Conservation (phyloP, 92 coral and sea anemone genomes). For the Epizoanthus scotinus region DNA sequence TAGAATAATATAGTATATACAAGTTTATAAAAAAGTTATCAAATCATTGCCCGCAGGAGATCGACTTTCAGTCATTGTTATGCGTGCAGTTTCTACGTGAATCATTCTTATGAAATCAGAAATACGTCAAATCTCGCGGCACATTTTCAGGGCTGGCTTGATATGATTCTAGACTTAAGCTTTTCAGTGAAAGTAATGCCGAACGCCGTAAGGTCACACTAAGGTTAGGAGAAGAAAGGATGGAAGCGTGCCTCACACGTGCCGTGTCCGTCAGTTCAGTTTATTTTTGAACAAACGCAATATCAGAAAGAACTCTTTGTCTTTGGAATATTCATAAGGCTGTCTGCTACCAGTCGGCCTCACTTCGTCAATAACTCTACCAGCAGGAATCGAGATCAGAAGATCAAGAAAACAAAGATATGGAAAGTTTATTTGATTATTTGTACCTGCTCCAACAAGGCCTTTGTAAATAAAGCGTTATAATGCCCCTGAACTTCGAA, state of each 20-base stretch:
- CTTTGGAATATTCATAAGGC: conserved; percentile 19
- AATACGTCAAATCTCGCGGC: not conserved
- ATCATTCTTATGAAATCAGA: conserved; percentile 1
- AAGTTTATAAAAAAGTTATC: conserved; percentile 25
- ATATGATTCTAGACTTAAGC: not conserved
- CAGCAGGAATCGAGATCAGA: conserved; percentile 45
- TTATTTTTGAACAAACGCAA: conserved; percentile 24
- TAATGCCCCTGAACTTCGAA: conserved; percentile 19
- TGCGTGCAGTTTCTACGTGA: not conserved
- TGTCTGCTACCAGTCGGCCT: conserved; percentile 10
- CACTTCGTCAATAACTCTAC: conserved; percentile 12
- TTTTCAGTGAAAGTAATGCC: not conserved
- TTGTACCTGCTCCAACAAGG: not conserved
- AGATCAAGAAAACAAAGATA: conserved; percentile 43
- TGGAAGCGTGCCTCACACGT: conserved; percentile 46
- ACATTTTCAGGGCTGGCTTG: conserved; percentile 10
- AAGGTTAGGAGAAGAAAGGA: conserved; percentile 5
- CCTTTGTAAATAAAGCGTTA: conserved; percentile 37
- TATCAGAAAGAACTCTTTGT: not conserved
- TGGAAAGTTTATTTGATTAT: conserved; percentile 5
- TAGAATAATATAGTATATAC: conserved; percentile 6
- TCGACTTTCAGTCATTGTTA: not conserved
- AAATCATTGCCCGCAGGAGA: conserved; percentile 17
- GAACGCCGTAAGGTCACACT: not conserved
- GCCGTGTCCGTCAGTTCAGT: not conserved